A percentile compares a stretch with the other conserved stretches of the same genome.
Evolutionary conservation across 30 jellyfish, hydroid and myxozoan species (phyloP).

Genomic region (Pseudorhiza aurosa): DNA sequence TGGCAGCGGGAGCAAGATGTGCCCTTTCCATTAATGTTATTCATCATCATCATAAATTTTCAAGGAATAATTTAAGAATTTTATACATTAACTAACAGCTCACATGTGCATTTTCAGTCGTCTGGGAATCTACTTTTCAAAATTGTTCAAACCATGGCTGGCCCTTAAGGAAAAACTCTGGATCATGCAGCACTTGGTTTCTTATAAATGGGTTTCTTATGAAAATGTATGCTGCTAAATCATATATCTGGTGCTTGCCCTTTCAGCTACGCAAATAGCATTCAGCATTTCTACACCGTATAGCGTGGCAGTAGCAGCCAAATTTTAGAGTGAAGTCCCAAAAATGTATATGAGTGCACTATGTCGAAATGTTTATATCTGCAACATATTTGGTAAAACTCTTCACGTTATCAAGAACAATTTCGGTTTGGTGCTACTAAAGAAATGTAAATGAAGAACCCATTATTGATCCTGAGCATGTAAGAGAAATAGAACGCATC

Average conservation of each 20-base stretch:
- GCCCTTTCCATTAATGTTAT: constrained; percentile 5
- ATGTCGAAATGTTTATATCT: constrained; percentile 1
- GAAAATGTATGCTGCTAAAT: constrained; percentile 11
- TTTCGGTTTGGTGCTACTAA: constrained; percentile 4
- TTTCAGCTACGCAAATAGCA: constrained; percentile 12
- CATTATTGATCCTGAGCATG: constrained; percentile 19
- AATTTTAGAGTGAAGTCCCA: constrained; percentile 5
- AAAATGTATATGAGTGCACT: constrained; percentile 1
- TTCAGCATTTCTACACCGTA: constrained; percentile 11
- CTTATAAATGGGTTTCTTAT: constrained; percentile 9
- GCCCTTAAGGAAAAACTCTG: constrained; percentile 6
- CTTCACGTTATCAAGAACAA: constrained; percentile 6
- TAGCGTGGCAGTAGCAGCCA: constrained; percentile 16
- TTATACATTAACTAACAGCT: constrained; percentile 7
- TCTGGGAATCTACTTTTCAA: constrained; percentile 8
- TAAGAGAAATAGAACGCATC: neutral
- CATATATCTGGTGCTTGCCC: constrained; percentile 14
- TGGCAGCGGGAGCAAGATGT: constrained; percentile 22
- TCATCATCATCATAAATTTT: constrained; percentile 3
- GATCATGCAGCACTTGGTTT: constrained; percentile 16
- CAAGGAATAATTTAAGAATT: neutral
- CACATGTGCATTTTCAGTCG: constrained; percentile 12
- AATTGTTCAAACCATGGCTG: constrained; percentile 11
- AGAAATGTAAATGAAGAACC: constrained; percentile 2
- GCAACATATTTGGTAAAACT: neutral